phyloP scores from a whole-genome alignment of 2,888 invertebrate genomes.

The Meghimatium bilineatum region DNA sequence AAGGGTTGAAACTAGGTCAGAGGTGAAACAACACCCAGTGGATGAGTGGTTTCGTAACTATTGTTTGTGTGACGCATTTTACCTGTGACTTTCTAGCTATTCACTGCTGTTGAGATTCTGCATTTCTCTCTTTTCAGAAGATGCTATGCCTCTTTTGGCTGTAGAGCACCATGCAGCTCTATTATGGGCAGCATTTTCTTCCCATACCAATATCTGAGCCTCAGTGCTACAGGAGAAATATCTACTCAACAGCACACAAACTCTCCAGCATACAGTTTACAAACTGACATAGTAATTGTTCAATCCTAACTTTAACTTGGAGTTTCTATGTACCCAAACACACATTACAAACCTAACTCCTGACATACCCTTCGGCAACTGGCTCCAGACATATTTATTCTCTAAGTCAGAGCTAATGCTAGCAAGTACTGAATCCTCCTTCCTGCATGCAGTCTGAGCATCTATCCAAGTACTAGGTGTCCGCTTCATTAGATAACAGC shows the following conservation, averaged over 20 bases:
- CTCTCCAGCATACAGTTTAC: not conserved
- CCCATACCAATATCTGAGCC: too few relatives aligned
- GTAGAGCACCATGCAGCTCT: too few relatives aligned
- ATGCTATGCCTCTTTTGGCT: too few relatives aligned
- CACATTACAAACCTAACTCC: not conserved
- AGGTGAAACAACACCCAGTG: too few relatives aligned
- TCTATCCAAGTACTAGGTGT: slow-evolving; percentile 58
- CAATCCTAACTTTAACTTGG: not conserved
- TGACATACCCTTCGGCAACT: slow-evolving; percentile 57
- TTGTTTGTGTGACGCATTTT: too few relatives aligned
- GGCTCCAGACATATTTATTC: slow-evolving; percentile 57
- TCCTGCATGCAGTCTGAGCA: slow-evolving; percentile 57
- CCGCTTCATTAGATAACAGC: slow-evolving; percentile 57
- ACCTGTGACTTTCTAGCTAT: too few relatives aligned
- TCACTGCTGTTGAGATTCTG: too few relatives aligned
- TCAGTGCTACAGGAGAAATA: too few relatives aligned
- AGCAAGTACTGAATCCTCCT: slow-evolving; percentile 60
- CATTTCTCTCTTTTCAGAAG: too few relatives aligned
- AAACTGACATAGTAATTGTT: not conserved
- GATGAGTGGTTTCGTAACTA: too few relatives aligned
- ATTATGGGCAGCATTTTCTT: too few relatives aligned
- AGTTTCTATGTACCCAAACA: not conserved
- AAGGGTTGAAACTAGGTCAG: too few relatives aligned
- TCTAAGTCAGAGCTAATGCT: slow-evolving; percentile 55
- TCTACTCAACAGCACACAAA: not conserved